Base-by-base conservation (phyloP, 2,888 invertebrate species). In the Parnassius mnemosyne region DNA sequence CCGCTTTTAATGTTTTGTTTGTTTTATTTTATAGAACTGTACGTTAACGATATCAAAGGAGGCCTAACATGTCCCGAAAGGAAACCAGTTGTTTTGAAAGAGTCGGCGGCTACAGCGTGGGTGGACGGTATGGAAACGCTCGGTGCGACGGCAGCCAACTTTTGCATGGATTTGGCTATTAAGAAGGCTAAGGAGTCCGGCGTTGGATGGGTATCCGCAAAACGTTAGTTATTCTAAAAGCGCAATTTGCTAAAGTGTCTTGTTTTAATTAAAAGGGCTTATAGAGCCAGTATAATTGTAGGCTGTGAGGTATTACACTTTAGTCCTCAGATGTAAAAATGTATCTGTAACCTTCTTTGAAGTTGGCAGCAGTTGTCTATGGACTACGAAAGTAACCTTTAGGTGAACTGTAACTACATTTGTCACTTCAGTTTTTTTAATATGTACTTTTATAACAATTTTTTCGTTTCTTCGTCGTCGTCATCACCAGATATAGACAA, bases 121-220 rank as follows among this genome's bases (percentile, higher is more conserved):
- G 96, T 97, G 20, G 95, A 97, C 73, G 98, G 97, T 0, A 84
- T 92, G 63, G 95, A 97, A 73, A 94, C 95, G 0, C 85, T 98
- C 0, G 97, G 97, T 0, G 95, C 95, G 0, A 95, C 96, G 0
- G 94, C 96, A 1, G 96, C 96, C 43, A 95, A 95, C 77, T 95
- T 92, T 80, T 95, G 95, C 75, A 95, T 96, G 95, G 93, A 94
- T 25, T 71, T 97, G 60, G 98, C 97, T 2, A 95, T 97, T 2
- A 87, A 93, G 72, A 97, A 97, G 76, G 97, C 97, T 0, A 94
- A 94, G 73, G 90, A 93, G 25, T 90, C 93, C 20, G 97, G 97
- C 1, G 93, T 97, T 1, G 97, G 96, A 64, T 94, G 96, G 94
- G 96, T 98, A 0, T 92, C 93, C 10, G 95, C 94, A 3, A 94